Percentiles rank a stretch among this genome's conserved stretches.
phyloP scores from a whole-genome alignment of 2,113 vertebrate genomes.

The Hucho hucho region DNA sequence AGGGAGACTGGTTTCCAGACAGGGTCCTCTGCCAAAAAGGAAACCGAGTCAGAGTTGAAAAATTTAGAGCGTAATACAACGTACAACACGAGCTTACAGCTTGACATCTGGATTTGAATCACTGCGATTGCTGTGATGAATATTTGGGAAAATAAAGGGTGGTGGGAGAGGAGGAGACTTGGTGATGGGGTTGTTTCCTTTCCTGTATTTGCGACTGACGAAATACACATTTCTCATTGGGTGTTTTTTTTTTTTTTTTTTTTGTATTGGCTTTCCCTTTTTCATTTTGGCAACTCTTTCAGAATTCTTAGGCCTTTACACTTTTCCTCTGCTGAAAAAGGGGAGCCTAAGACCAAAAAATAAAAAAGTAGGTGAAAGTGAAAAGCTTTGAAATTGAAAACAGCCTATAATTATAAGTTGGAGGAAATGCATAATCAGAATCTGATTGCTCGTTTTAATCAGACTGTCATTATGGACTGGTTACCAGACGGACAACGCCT shows the following conservation, averaged over 20 bases:
- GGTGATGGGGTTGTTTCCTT: neutral
- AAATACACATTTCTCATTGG: slow-evolving; percentile 13
- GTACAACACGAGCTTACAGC: slow-evolving; percentile 5
- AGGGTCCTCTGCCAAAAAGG: slow-evolving; percentile 57
- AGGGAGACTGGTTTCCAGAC: slow-evolving; percentile 46
- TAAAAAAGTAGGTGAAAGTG: slow-evolving; percentile 1
- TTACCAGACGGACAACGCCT: neutral
- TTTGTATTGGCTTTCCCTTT: neutral
- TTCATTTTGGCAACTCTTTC: neutral
- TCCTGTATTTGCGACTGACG: slow-evolving; percentile 1
- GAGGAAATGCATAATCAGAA: neutral
- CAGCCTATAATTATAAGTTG: neutral
- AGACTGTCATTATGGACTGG: neutral
- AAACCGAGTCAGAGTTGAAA: slow-evolving; percentile 28
- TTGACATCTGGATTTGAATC: slow-evolving; percentile 22
- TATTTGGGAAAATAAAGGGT: neutral
- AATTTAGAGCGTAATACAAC: slow-evolving; percentile 12
- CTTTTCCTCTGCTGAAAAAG: neutral
- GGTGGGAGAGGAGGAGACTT: neutral
- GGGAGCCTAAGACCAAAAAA: neutral
- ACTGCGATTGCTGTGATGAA: slow-evolving; percentile 14
- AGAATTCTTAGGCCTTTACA: slow-evolving; percentile 3
- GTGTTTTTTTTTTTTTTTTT: neutral
- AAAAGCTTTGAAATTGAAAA: slow-evolving; percentile 13
- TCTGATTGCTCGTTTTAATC: slow-evolving; percentile 1